Conservation (phyloP, 2,888 invertebrate genomes). For the Agrochola circellaris region DNA sequence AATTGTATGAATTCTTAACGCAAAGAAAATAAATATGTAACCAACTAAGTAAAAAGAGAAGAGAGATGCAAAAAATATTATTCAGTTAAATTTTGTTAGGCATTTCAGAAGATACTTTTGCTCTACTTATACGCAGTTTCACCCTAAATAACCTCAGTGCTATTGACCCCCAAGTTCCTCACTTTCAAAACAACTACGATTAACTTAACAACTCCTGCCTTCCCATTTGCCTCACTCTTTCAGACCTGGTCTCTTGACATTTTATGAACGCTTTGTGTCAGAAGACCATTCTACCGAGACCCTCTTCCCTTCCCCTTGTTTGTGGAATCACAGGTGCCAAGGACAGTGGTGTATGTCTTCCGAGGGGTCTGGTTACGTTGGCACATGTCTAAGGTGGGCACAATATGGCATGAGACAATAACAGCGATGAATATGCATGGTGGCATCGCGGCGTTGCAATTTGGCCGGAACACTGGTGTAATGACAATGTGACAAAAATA, state of each 20-base stretch:
- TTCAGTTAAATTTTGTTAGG: neutral
- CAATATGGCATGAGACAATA: conserved; percentile 87
- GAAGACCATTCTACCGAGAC: conserved; percentile 65
- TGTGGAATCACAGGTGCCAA: neutral
- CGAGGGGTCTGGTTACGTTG: conserved; percentile 70
- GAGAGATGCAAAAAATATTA: neutral
- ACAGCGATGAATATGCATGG: conserved; percentile 87
- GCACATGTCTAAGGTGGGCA: conserved; percentile 76
- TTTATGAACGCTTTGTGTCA: conserved; percentile 83
- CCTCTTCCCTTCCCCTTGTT: conserved; percentile 52
- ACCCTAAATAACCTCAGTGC: conserved; percentile 14
- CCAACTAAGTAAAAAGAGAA: neutral
- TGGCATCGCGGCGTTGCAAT: conserved; percentile 86
- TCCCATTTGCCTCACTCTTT: conserved; percentile 73
- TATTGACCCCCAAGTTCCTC: conserved; percentile 34
- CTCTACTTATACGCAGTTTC: neutral
- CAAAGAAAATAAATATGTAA: neutral
- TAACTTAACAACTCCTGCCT: conserved; percentile 75
- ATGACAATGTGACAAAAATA: conserved; percentile 89
- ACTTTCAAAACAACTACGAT: conserved; percentile 55
- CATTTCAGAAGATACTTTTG: neutral
- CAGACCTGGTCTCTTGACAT: conserved; percentile 80
- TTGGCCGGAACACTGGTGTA: conserved; percentile 86
- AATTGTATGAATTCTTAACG: neutral
- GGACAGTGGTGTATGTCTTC: conserved; percentile 28